Conservation (phyloP, 2,888 invertebrate species). For the Carterocephalus palaemon region DNA sequence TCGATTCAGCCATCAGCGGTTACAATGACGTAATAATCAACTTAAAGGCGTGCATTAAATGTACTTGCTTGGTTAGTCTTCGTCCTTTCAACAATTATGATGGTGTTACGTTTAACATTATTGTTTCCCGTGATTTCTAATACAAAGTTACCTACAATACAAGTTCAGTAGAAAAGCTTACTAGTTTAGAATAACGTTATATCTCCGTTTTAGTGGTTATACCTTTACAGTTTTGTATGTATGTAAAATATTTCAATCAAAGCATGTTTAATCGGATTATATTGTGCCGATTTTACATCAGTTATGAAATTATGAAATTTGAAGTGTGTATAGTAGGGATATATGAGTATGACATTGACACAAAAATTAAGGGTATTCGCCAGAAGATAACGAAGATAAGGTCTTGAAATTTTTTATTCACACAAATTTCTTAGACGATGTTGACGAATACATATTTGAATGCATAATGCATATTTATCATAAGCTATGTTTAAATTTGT, state of each 20-base stretch:
- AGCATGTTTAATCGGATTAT: constrained; percentile 8
- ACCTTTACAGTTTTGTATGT: no score
- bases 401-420: constrained; percentile 7
- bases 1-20: constrained; percentile 19
- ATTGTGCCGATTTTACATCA: constrained; percentile 9
- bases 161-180: no score
- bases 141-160: no score
- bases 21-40: constrained; percentile 14
- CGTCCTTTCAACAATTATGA: no score
- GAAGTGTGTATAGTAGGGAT: background rate
- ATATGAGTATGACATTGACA: constrained; percentile 19
- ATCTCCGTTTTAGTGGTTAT: no score
- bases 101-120: no score
- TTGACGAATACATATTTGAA: constrained; percentile 3
- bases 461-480: constrained; percentile 4
- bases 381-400: constrained; percentile 20
- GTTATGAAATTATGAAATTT: constrained; percentile 1
- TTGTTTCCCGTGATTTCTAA: no score
- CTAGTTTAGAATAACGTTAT: no score
- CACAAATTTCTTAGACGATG: background rate
- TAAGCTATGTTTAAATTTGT: no score
- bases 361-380: constrained; percentile 19
- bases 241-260: constrained; percentile 11
- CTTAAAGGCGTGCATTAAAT: constrained; percentile 2
- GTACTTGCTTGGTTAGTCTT: background rate